phyloP scores from a whole-genome alignment of 2,797 vertebrate species.

The Cryptoblepharus egeriae region DNA sequence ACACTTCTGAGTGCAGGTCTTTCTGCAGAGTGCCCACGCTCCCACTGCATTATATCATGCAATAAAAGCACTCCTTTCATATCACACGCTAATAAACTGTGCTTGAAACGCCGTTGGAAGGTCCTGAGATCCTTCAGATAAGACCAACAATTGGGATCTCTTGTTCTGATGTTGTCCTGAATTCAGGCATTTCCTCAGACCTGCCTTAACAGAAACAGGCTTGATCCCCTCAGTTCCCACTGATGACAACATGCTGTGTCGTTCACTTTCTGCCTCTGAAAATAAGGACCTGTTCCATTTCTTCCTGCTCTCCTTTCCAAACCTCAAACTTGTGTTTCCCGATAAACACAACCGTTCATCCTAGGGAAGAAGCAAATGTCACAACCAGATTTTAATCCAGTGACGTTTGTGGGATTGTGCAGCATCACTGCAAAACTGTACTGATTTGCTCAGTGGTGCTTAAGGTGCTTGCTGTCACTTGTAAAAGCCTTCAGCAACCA shows the following conservation, averaged over 20 bases:
- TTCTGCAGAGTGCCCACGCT: conserved; percentile 79
- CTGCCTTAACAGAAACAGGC: not conserved
- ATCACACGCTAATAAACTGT: conserved; percentile 85
- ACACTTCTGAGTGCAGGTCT: conserved; percentile 83
- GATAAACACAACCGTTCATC: too few species aligned
- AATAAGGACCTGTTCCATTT: not conserved
- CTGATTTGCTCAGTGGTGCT: not conserved
- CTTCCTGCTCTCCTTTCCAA: not conserved
- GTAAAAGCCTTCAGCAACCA: not conserved
- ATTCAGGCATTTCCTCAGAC: conserved; percentile 16
- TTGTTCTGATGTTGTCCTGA: conserved; percentile 44
- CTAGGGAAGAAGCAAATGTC: too few species aligned
- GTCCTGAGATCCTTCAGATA: conserved; percentile 55
- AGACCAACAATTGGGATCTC: conserved; percentile 76
- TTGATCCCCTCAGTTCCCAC: not conserved
- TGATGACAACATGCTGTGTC: not conserved
- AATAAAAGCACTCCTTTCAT: conserved; percentile 82
- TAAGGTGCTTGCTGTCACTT: too few species aligned
- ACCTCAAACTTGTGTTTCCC: not conserved
- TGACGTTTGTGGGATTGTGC: not conserved
- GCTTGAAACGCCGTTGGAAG: conserved; percentile 79
- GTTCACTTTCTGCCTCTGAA: not conserved
- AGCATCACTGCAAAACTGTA: not conserved
- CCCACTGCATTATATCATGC: conserved; percentile 83
- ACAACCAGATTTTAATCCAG: not conserved